Conservation (phyloP, 92 coral and sea anemone genomes). For the Epizoanthus stellaris region DNA sequence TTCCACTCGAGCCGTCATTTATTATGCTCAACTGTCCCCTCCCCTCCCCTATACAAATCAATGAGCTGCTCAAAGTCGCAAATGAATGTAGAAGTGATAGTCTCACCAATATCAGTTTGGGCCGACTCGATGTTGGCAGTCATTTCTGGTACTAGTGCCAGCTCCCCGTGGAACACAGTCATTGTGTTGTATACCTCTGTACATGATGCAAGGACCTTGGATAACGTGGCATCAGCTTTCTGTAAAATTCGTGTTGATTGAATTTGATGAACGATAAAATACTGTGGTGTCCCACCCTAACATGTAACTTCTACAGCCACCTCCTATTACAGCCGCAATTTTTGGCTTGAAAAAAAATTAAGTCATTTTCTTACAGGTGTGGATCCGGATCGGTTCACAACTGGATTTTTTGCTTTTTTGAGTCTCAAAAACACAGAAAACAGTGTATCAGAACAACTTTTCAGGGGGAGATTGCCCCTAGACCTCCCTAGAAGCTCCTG, state of each 20-base stretch:
- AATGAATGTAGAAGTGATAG: background rate
- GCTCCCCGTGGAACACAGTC: conserved; percentile 87
- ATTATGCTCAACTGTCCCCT: background rate
- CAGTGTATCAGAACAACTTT: no score
- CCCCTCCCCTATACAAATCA: background rate
- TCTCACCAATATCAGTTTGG: conserved; percentile 83
- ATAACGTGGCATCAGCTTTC: conserved; percentile 77
- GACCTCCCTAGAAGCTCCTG: no score
- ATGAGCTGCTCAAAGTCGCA: background rate
- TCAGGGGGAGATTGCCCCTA: no score
- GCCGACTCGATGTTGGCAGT: conserved; percentile 81
- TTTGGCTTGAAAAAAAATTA: no score
- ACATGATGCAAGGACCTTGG: conserved; percentile 68
- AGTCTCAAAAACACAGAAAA: background rate
- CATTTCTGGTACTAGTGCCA: conserved; percentile 86
- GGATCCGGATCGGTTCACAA: background rate
- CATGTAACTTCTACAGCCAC: no score
- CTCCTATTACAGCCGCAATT: no score
- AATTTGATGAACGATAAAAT: background rate
- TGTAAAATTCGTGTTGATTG: conserved; percentile 10
- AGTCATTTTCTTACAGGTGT: background rate
- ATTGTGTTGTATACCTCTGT: conserved; percentile 79
- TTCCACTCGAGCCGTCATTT: background rate
- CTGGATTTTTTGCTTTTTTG: background rate
- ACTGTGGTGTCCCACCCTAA: no score